Conservation (phyloP, 1,140 invertebrate genomes). For the Globodera ellingtonae region DNA sequence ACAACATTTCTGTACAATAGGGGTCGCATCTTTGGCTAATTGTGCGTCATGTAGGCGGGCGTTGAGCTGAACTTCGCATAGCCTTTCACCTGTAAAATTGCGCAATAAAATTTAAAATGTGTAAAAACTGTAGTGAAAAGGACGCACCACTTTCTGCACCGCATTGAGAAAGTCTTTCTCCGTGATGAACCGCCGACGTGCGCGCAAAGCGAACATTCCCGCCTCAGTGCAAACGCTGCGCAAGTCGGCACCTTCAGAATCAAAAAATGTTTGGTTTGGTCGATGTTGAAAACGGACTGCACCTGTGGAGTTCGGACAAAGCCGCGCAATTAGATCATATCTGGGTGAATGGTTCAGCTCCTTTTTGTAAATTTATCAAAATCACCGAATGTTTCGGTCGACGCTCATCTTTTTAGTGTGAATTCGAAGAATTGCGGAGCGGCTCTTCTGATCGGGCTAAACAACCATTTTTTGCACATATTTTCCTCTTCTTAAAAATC, state of each 20-base stretch:
- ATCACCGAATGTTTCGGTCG: slow-evolving; percentile 85
- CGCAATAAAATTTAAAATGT: too few relatives aligned
- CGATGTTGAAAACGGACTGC: slow-evolving; percentile 63
- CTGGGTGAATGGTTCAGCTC: not conserved
- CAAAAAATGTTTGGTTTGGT: slow-evolving; percentile 17
- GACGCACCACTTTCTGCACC: slow-evolving; percentile 88
- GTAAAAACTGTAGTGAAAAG: not conserved
- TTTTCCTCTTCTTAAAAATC: slow-evolving; percentile 76
- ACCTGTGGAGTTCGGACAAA: slow-evolving; percentile 95
- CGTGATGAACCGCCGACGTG: slow-evolving; percentile 94
- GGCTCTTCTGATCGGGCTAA: slow-evolving; percentile 71
- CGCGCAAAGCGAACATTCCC: slow-evolving; percentile 98
- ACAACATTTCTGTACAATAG: too few relatives aligned
- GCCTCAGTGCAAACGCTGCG: slow-evolving; percentile 95
- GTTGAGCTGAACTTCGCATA: slow-evolving; percentile 99
- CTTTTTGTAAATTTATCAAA: not conserved
- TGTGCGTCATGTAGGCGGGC: slow-evolving; percentile 99
- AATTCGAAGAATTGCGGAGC: slow-evolving; percentile 97
- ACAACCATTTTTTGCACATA: slow-evolving; percentile 38
- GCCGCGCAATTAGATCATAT: slow-evolving; percentile 89
- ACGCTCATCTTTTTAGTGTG: slow-evolving; percentile 98
- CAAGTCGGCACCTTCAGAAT: slow-evolving; percentile 83
- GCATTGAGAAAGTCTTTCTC: slow-evolving; percentile 99
- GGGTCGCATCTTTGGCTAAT: slow-evolving; percentile 72
- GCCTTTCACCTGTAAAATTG: slow-evolving; percentile 76